A percentile compares a stretch with the other conserved stretches of the same genome.
Evolutionary conservation across 2,888 invertebrate species (phyloP).

Genomic region (Vandiemenella viatica): DNA sequence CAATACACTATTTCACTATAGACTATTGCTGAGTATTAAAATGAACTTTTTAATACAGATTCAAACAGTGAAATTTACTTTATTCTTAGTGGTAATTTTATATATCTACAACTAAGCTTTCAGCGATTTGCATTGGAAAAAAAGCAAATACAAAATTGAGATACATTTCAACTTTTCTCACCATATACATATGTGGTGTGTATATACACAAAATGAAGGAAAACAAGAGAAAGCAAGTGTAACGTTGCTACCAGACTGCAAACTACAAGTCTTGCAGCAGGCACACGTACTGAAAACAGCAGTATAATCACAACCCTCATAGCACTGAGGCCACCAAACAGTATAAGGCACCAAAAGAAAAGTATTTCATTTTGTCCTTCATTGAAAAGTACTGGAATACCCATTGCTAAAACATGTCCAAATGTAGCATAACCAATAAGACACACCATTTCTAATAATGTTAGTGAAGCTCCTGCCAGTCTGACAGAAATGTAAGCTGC

Average conservation of each 20-base stretch:
- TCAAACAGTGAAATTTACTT: too few relatives aligned
- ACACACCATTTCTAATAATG: slow-evolving; percentile 28
- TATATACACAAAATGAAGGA: slow-evolving; percentile 36
- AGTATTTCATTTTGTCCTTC: slow-evolving; percentile 29
- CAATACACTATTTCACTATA: too few relatives aligned
- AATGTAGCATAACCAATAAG: slow-evolving; percentile 33
- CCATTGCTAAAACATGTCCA: slow-evolving; percentile 32
- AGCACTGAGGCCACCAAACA: slow-evolving; percentile 33
- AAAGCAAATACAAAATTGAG: too few relatives aligned
- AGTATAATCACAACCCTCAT: slow-evolving; percentile 32
- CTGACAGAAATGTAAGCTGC: slow-evolving; percentile 25
- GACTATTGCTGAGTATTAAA: too few relatives aligned
- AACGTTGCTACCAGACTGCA: slow-evolving; percentile 31
- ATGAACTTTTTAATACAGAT: too few relatives aligned
- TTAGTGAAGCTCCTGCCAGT: slow-evolving; percentile 25
- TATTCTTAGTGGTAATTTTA: too few relatives aligned
- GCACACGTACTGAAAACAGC: slow-evolving; percentile 30
- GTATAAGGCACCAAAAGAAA: slow-evolving; percentile 30
- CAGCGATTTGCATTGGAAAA: too few relatives aligned
- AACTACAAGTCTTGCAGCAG: slow-evolving; percentile 32
- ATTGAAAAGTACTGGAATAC: slow-evolving; percentile 28
- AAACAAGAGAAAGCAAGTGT: slow-evolving; percentile 34
- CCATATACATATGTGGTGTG: slow-evolving; percentile 30
- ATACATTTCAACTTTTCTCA: too few relatives aligned
- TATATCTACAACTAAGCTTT: too few relatives aligned